Conservation (phyloP, 2,113 vertebrate genomes). For the Semnornis frantzii region DNA sequence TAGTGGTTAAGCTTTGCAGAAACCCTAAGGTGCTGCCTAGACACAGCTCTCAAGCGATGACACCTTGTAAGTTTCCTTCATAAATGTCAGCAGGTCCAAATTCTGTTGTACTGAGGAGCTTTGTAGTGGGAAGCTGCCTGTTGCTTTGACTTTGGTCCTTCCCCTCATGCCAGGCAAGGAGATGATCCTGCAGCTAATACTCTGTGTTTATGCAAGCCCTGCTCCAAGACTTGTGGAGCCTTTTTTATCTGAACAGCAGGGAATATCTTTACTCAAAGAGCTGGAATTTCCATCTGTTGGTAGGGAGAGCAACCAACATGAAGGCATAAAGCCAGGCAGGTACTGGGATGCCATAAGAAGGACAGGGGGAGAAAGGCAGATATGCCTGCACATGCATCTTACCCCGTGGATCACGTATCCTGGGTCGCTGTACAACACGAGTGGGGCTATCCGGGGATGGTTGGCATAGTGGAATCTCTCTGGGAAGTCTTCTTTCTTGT, state of each 20-base stretch:
- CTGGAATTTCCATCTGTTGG: not conserved
- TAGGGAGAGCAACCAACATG: not conserved
- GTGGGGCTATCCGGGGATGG: conserved; percentile 81
- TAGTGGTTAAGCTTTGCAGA: not conserved
- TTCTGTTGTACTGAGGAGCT: not conserved
- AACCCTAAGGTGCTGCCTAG: not conserved
- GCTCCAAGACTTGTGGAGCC: not conserved
- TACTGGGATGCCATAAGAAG: not conserved
- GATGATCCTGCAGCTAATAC: not conserved
- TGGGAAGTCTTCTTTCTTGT: conserved; percentile 86
- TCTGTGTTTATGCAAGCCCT: not conserved
- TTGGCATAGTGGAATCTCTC: conserved; percentile 77
- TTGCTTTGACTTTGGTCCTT: not conserved
- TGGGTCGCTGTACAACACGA: conserved; percentile 81
- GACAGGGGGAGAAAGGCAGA: not conserved
- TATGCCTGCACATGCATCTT: not conserved
- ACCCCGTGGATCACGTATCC: conserved; percentile 94
- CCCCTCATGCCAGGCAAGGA: not conserved
- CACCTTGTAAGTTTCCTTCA: not conserved
- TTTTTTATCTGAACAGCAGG: not conserved
- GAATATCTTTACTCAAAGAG: not conserved
- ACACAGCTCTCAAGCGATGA: not conserved
- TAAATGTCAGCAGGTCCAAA: fast-evolving
- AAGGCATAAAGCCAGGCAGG: not conserved
- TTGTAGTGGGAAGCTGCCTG: not conserved